These are phyloP conservation scores for Drosophila maculinotata DNA, from an alignment of 2,888 invertebrate species.

Conservation along the genomic window DNA sequence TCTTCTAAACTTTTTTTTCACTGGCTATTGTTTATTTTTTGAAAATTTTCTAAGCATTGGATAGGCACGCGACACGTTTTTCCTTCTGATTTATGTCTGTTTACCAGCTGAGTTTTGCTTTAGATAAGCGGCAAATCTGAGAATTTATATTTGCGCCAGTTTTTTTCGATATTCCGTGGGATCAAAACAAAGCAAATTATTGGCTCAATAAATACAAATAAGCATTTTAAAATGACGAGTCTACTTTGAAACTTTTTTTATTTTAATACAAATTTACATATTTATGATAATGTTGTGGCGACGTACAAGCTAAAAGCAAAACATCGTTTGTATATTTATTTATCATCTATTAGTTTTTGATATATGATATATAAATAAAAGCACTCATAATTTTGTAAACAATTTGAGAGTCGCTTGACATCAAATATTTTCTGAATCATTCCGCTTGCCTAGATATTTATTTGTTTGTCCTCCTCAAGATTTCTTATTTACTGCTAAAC, in stretches of 20 bases:
- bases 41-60: constrained; percentile 34
- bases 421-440: constrained; percentile 26
- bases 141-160: constrained; percentile 7
- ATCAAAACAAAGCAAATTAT: constrained; percentile 40
- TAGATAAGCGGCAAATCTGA: constrained; percentile 10
- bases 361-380: constrained; percentile 30
- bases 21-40: constrained; percentile 29
- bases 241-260: background rate
- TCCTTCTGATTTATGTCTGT: constrained; percentile 65
- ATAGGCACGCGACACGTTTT: constrained; percentile 63
- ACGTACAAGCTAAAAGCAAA: constrained; percentile 22
- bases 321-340: constrained; percentile 20
- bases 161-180: background rate
- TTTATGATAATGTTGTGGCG: constrained; percentile 40
- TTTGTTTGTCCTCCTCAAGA: background rate
- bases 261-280: constrained; percentile 18
- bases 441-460: constrained; percentile 1
- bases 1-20: background rate
- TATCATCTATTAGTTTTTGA: constrained; percentile 18
- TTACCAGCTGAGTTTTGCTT: constrained; percentile 37
- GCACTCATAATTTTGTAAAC: constrained; percentile 11
- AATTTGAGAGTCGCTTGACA: constrained; percentile 13
- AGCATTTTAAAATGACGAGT: constrained; percentile 16
- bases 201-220: constrained; percentile 21
- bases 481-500: constrained; percentile 20